A percentile compares a stretch with the other conserved stretches of the same genome.
These are phyloP conservation scores for Cheilosia impressa DNA, from an alignment of 2,888 invertebrate species.

Conservation along the genomic window DNA sequence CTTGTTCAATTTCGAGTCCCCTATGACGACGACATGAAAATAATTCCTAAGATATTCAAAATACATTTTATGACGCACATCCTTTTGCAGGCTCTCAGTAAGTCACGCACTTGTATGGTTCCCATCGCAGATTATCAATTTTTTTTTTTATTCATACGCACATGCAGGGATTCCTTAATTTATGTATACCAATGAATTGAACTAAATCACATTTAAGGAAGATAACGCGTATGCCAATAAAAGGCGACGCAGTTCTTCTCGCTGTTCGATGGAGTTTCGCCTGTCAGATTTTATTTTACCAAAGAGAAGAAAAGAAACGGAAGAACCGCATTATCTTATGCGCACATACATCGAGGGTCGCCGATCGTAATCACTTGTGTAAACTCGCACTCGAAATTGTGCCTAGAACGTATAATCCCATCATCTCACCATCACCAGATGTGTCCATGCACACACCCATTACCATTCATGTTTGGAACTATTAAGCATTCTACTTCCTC, in stretches of 20 bases:
- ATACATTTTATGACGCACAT: slow-evolving; percentile 65
- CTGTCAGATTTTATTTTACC: slow-evolving; percentile 47
- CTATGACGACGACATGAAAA: neutral
- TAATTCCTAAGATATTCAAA: slow-evolving; percentile 59
- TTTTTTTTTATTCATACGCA: slow-evolving; percentile 40
- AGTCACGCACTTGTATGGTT: slow-evolving; percentile 49
- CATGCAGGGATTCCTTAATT: slow-evolving; percentile 46
- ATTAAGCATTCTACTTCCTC: slow-evolving; percentile 63
- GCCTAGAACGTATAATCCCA: slow-evolving; percentile 64
- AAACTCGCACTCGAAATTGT: slow-evolving; percentile 63
- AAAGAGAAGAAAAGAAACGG: slow-evolving; percentile 53
- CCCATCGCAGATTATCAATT: slow-evolving; percentile 46
- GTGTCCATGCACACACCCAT: slow-evolving; percentile 60
- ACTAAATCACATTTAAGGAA: slow-evolving; percentile 29
- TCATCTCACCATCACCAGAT: slow-evolving; percentile 58
- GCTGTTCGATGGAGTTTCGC: slow-evolving; percentile 16
- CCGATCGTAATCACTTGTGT: slow-evolving; percentile 69
- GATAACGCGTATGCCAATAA: slow-evolving; percentile 41
- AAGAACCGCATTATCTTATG: slow-evolving; percentile 70
- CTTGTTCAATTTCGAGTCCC: slow-evolving; percentile 10
- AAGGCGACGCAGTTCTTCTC: slow-evolving; percentile 39
- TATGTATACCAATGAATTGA: slow-evolving; percentile 40
- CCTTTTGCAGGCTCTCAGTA: slow-evolving; percentile 49
- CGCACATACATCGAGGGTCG: slow-evolving; percentile 57
- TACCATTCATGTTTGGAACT: slow-evolving; percentile 44